Evolutionary conservation across 2,888 invertebrate species (phyloP).

Genomic region (Bembecia ichneumoniformis): DNA sequence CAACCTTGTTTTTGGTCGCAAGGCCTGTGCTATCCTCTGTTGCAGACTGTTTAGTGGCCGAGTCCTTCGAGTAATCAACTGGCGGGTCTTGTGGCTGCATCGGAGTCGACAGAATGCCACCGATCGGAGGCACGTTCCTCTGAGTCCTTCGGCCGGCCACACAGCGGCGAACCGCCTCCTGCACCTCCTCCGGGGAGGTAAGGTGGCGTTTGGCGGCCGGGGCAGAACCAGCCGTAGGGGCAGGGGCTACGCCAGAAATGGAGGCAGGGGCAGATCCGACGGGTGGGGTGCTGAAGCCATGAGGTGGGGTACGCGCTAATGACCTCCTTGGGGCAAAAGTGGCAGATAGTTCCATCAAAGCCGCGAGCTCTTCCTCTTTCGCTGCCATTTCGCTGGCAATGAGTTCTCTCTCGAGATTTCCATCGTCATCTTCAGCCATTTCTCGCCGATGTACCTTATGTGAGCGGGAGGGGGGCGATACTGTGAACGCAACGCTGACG

Average conservation of each 20-base stretch:
- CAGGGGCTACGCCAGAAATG: no score
- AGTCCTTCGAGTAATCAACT: not conserved
- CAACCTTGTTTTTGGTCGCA: not conserved
- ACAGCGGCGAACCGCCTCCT: not conserved
- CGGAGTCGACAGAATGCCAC: not conserved
- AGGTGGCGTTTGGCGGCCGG: not conserved
- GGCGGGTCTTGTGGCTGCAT: not conserved
- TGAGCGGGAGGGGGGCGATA: no score
- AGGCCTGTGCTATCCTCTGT: not conserved
- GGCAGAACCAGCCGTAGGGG: no score
- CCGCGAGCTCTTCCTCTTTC: constrained; percentile 1
- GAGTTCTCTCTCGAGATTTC: not conserved
- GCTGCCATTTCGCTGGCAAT: not conserved
- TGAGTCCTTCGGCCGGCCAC: not conserved
- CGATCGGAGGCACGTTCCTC: not conserved
- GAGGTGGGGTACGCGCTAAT: no score
- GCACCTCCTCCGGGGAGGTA: constrained; percentile 2
- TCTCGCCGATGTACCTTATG: no score
- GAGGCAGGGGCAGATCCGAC: no score
- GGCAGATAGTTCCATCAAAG: not conserved
- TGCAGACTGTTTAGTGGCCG: not conserved
- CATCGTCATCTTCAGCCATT: no score
- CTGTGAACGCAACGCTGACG: no score
- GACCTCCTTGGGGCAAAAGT: no score
- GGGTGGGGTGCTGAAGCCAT: no score